Percentiles rank a stretch among this genome's conserved stretches.
Conservation (phyloP, 2,797 vertebrate genomes). For the Myripristis jacobus region DNA sequence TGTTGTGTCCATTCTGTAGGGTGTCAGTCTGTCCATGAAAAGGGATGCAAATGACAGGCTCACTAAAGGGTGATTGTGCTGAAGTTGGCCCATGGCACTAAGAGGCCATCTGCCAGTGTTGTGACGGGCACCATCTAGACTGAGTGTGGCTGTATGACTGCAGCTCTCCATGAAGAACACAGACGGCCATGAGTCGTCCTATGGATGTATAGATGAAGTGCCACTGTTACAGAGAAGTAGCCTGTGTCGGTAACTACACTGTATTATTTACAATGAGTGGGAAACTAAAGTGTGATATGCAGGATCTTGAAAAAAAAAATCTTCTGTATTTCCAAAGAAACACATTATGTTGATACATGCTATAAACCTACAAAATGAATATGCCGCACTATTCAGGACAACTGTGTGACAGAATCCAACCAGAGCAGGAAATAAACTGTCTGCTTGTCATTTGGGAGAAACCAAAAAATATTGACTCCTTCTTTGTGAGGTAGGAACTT, state of each 20-base stretch:
- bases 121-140: conserved; percentile 62
- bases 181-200: conserved; percentile 51
- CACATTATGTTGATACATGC: too few species aligned
- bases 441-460: too few species aligned
- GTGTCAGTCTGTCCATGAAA: conserved; percentile 21
- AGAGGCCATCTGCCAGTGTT: conserved; percentile 73
- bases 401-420: too few species aligned
- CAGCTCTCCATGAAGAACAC: conserved; percentile 46
- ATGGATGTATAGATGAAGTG: conserved; percentile 39
- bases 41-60: conserved; percentile 50
- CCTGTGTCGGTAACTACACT: background rate
- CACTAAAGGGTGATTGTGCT: conserved; percentile 66
- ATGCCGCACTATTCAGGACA: too few species aligned
- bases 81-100: conserved; percentile 41
- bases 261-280: background rate
- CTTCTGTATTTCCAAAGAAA: too few species aligned
- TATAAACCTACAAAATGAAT: too few species aligned
- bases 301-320: too few species aligned
- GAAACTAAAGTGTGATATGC: background rate
- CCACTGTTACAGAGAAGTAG: background rate
- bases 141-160: conserved; percentile 44
- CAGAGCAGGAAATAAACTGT: too few species aligned
- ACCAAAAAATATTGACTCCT: too few species aligned
- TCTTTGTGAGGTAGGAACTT: too few species aligned
- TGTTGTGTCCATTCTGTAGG: conserved; percentile 6